Percentiles rank a stretch among this genome's conserved stretches.
phyloP scores from a whole-genome alignment of 1,140 invertebrate genomes.

The Parapsyche elsis region DNA sequence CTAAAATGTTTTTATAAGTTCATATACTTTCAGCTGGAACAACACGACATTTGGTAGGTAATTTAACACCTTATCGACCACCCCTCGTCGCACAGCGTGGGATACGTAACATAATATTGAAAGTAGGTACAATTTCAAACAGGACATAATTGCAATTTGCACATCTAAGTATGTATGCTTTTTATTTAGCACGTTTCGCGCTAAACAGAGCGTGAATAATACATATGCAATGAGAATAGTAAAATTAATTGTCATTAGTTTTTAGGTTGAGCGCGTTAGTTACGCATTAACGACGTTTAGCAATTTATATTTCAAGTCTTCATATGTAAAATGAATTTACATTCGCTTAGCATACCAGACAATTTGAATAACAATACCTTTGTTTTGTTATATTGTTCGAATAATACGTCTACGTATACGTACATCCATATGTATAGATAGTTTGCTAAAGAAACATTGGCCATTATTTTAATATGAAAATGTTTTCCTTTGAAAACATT shows the following conservation, averaged over 20 bases:
- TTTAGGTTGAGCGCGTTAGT: slow-evolving; percentile 15
- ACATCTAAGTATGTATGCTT: too few species aligned
- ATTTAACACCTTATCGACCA: slow-evolving; percentile 17
- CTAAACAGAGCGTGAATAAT: too few species aligned
- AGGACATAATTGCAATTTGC: too few species aligned
- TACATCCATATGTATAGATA: background rate
- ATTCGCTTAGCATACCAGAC: background rate
- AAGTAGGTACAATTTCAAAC: too few species aligned
- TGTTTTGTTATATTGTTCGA: background rate
- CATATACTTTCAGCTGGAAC: background rate
- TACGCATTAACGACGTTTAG: slow-evolving; percentile 1
- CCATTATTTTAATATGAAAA: slow-evolving; percentile 26
- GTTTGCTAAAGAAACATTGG: background rate
- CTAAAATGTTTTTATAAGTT: background rate
- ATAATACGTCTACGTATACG: background rate
- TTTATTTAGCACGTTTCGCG: too few species aligned
- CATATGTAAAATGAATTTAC: background rate
- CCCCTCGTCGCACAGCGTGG: slow-evolving; percentile 1
- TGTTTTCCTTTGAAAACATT: slow-evolving; percentile 23
- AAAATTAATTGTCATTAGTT: slow-evolving; percentile 25
- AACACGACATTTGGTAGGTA: background rate
- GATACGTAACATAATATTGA: background rate
- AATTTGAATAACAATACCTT: slow-evolving; percentile 23
- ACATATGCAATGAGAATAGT: background rate
- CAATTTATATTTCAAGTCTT: slow-evolving; percentile 16